Evolutionary conservation across 2,888 invertebrate genomes (phyloP), one percentile per base, ranked within the genome.

Genomic region (Arrhopalites spinosus): DNA sequence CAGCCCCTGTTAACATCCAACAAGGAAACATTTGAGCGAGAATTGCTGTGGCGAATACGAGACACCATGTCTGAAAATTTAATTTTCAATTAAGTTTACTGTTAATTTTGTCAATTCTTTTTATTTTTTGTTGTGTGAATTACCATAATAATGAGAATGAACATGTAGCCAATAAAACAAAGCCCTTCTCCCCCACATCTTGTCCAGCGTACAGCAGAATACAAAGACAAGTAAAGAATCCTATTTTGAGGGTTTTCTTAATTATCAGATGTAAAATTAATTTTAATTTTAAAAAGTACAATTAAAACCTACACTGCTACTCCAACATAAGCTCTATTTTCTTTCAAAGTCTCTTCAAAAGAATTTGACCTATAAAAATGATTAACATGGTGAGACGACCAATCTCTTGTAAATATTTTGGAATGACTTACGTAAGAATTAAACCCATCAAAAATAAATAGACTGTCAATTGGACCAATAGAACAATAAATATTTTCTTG

Each of bases 151-250:
- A 43, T 67, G 20, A 20, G 15, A 17, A 45, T 36, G 66, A 67
- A 15, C 66, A 67, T 67, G 66, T 67, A 45, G 20, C 66, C 30
- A 30, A 67, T 20, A 1, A 67, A 43, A 15, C 66, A 67, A 30
- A 67, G 20, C 13, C 25, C 13, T 13, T 59, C 45, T 1, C 66
- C 66, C 11, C 45, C 66, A 23, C 66, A 67, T 13, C 66, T 43
- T n/a, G 45, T 67, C 13, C 43, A 67, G 1, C 66, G 43, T 3
- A 45, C 17, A 8, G 20, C 45, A 20, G 17, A 13, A 15, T 45
- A 67, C 1, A 67, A 23, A 11, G 45, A 2, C 23, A 20, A 2
- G 23, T 67, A 67, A n/a, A n/a, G n/a, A n/a, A n/a, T n/a, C n/a
- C n/a, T n/a, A 25, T 13, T 2, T 7, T 36, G 36, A 36, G 11